These are phyloP conservation scores for Sorex maritimensis DNA, from an alignment of 2,797 vertebrate genomes.

Conservation along the genomic window DNA sequence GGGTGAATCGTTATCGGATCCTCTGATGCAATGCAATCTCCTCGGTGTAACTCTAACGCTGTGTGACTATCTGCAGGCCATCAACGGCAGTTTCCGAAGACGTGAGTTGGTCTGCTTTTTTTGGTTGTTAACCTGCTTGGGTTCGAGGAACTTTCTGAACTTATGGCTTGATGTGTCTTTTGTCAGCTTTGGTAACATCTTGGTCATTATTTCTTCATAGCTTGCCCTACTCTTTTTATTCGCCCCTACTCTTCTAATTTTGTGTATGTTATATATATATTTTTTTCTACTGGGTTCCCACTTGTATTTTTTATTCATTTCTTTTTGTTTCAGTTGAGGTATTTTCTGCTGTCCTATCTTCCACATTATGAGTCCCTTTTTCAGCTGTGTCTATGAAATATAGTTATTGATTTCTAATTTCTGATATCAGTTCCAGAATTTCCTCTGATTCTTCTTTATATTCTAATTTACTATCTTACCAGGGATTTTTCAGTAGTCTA, in stretches of 20 bases:
- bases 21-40: not conserved
- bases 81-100: not conserved
- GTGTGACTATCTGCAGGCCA: constrained; percentile 14
- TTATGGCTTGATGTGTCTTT: constrained; percentile 7
- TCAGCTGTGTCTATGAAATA: constrained; percentile 32
- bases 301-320: not conserved
- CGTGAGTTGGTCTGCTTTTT: not conserved
- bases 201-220: constrained; percentile 34
- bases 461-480: constrained; percentile 37
- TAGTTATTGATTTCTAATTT: constrained; percentile 36
- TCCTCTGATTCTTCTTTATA: constrained; percentile 40
- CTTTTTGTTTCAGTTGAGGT: constrained; percentile 14
- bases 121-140: constrained; percentile 12
- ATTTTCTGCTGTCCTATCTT: constrained; percentile 5
- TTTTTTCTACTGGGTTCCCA: not conserved
- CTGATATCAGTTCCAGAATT: constrained; percentile 46
- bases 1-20: constrained; percentile 41
- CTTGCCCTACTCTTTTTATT: not conserved
- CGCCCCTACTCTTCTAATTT: not conserved
- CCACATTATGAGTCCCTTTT: not conserved
- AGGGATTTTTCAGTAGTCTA: constrained; percentile 54
- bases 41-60: not conserved
- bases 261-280: too few species aligned
- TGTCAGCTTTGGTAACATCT: constrained; percentile 33
- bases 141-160: constrained; percentile 32